phyloP scores from a whole-genome alignment of 2,113 vertebrate species.

The Puma concolor region DNA sequence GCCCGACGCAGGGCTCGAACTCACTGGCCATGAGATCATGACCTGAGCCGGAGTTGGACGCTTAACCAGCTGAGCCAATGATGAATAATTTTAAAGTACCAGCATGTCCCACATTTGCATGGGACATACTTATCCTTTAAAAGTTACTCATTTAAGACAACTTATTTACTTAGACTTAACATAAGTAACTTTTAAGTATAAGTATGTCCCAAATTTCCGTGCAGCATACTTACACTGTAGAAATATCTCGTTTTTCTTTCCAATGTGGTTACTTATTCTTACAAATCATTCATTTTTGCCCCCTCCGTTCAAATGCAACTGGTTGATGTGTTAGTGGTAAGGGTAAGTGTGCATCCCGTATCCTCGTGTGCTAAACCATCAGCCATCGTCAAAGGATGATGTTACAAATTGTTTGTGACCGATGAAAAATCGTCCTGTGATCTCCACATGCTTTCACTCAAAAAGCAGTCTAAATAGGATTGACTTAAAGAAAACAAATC shows the following conservation, averaged over 20 bases:
- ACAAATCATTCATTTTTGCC: too few species aligned
- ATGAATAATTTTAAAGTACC: neutral
- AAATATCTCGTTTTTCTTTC: neutral
- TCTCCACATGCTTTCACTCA: neutral
- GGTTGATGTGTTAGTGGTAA: accelerated
- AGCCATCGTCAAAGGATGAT: accelerated
- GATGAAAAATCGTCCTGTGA: accelerated
- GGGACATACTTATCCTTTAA: neutral
- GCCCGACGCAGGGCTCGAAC: too few species aligned
- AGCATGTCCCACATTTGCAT: neutral
- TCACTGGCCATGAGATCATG: too few species aligned
- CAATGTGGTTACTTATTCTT: neutral
- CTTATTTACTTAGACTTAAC: neutral
- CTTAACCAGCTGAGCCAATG: too few species aligned
- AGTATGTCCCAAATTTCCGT: neutral
- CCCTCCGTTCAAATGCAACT: neutral
- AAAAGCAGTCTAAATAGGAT: too few species aligned
- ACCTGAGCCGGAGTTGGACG: too few species aligned
- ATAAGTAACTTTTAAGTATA: neutral
- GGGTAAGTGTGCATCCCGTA: accelerated
- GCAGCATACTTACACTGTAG: neutral
- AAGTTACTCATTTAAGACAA: neutral
- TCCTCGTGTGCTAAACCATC: neutral
- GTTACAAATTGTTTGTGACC: neutral
- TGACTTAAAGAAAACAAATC: neutral